phyloP scores from a whole-genome alignment of 1,140 invertebrate genomes.

The Drosophila jambulina region DNA sequence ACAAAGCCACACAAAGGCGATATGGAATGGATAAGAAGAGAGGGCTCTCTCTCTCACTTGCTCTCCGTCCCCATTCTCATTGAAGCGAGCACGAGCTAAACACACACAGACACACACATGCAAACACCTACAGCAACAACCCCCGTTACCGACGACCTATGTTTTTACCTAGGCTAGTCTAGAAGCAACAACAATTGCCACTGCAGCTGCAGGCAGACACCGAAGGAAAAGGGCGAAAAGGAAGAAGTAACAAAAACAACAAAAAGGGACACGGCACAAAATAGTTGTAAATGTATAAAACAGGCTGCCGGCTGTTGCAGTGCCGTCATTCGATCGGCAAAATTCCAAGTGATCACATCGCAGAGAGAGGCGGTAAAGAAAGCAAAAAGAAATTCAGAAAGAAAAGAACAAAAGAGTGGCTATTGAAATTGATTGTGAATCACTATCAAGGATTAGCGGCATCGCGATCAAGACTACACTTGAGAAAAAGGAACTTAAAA shows the following conservation, averaged over 20 bases:
- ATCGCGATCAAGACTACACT: neutral
- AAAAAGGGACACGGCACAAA: conserved; percentile 7
- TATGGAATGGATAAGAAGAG: conserved; percentile 35
- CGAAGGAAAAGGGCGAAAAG: neutral
- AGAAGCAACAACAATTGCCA: conserved; percentile 2
- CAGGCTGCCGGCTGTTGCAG: conserved; percentile 22
- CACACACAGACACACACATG: conserved; percentile 1
- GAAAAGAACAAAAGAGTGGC: neutral
- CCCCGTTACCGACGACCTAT: conserved; percentile 23
- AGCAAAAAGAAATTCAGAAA: conserved; percentile 1
- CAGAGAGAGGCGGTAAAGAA: neutral
- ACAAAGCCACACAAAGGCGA: conserved; percentile 25
- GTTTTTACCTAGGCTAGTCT: conserved; percentile 20
- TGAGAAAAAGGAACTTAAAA: conserved; percentile 3
- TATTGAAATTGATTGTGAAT: neutral
- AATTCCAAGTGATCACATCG: conserved; percentile 32
- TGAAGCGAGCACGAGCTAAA: conserved; percentile 28
- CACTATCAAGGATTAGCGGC: neutral
- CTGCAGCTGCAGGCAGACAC: conserved; percentile 36
- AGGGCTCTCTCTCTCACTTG: conserved; percentile 20
- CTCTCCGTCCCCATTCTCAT: conserved; percentile 11
- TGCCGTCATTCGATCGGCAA: conserved; percentile 40
- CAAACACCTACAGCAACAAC: conserved; percentile 12
- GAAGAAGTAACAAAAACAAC: neutral
- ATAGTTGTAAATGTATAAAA: conserved; percentile 31